Evolutionary conservation across 1,140 invertebrate species (phyloP).

Genomic region (Temnothorax curvispinosus): DNA sequence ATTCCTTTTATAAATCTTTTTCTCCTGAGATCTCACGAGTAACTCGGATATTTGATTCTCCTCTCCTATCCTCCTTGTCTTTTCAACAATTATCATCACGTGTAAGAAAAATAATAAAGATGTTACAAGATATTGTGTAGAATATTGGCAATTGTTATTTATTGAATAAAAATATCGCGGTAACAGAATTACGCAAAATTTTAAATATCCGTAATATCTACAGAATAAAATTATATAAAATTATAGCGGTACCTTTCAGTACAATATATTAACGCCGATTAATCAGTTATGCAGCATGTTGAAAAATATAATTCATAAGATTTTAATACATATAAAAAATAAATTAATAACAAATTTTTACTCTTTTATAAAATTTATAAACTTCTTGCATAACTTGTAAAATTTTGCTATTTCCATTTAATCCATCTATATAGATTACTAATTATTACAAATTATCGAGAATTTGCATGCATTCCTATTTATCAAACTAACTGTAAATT

Average conservation of each 20-base stretch:
- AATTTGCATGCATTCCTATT: not conserved
- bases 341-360: not conserved
- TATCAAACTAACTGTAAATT: constrained; percentile 11
- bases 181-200: not conserved
- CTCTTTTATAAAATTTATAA: not conserved
- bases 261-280: not conserved
- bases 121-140: not conserved
- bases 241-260: not conserved
- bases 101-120: not conserved
- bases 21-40: not conserved
- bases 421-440: not conserved
- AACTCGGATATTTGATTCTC: constrained; percentile 1
- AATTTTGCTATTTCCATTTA: not conserved
- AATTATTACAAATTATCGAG: constrained; percentile 14
- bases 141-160: not conserved
- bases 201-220: constrained; percentile 1
- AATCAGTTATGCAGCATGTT: not conserved
- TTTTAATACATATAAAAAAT: not conserved
- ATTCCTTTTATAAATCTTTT: constrained; percentile 19
- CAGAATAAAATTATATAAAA: not conserved
- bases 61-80: not conserved
- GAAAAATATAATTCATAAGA: constrained; percentile 1
- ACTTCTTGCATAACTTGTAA: not conserved
- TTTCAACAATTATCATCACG: not conserved
- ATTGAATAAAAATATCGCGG: not conserved